phyloP scores from a whole-genome alignment of 1,140 invertebrate genomes.

The Aphaenogaster ashmeadi region DNA sequence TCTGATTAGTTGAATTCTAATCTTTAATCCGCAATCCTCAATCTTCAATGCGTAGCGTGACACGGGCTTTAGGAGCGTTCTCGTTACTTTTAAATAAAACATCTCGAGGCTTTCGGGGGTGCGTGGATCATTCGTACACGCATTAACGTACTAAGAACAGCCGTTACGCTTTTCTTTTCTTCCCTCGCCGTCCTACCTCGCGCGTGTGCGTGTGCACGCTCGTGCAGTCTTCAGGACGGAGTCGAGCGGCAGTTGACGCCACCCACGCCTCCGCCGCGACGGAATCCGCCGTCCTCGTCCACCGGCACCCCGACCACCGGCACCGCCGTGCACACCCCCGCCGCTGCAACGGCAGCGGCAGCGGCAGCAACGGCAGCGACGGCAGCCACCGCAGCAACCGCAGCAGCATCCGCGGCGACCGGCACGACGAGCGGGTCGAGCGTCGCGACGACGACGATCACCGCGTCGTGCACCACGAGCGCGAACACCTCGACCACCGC shows the following conservation, averaged over 20 bases:
- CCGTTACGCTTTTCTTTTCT: constrained; percentile 65
- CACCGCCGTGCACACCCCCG: constrained; percentile 47
- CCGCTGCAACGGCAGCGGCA: constrained; percentile 13
- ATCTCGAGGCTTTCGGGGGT: constrained; percentile 35
- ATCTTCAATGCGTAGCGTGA: too few species aligned
- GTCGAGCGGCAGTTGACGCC: constrained; percentile 87
- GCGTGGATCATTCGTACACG: constrained; percentile 36
- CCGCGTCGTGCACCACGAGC: constrained; percentile 77
- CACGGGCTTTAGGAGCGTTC: too few species aligned
- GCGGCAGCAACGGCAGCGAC: constrained; percentile 36
- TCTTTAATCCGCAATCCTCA: too few species aligned
- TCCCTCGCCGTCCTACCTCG: constrained; percentile 38
- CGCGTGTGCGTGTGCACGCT: constrained; percentile 65
- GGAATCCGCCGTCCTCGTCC: constrained; percentile 76
- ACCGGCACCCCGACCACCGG: constrained; percentile 68
- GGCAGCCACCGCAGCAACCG: constrained; percentile 35
- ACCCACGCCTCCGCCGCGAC: constrained; percentile 86
- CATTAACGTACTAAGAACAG: constrained; percentile 73
- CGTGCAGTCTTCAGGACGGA: constrained; percentile 87
- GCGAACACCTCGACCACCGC: constrained; percentile 80
- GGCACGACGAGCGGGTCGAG: constrained; percentile 73
- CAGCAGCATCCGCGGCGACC: constrained; percentile 65
- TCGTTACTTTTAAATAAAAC: not conserved
- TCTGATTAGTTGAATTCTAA: too few species aligned
- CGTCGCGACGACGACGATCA: constrained; percentile 76